These are phyloP conservation scores for Capitella teleta DNA, from an alignment of 1,140 invertebrate genomes.

Conservation along the genomic window DNA sequence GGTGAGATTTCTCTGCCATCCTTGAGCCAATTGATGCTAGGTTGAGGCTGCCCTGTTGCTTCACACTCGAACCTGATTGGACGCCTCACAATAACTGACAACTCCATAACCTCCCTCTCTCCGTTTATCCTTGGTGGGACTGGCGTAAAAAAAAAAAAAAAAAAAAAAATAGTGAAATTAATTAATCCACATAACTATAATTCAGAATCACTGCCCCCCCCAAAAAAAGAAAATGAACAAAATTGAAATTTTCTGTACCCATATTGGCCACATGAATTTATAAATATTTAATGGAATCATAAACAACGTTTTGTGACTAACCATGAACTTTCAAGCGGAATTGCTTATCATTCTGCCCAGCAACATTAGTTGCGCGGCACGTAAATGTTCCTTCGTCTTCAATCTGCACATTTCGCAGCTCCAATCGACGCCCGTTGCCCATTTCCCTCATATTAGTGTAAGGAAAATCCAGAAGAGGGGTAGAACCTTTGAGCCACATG, in stretches of 20 bases:
- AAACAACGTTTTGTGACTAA: no score
- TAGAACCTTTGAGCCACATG: conserved; percentile 36
- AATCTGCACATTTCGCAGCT: conserved; percentile 16
- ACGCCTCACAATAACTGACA: not conserved
- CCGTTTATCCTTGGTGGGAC: conserved; percentile 9
- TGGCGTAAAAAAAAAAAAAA: no score
- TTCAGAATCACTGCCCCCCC: no score
- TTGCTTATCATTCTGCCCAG: conserved; percentile 23
- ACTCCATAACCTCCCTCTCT: not conserved
- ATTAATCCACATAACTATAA: no score
- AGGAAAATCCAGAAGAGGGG: conserved; percentile 29
- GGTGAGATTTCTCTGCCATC: conserved; percentile 12
- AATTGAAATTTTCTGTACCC: no score
- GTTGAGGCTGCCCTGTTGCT: conserved; percentile 21
- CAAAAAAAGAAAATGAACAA: no score
- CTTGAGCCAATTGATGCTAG: conserved; percentile 23
- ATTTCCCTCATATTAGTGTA: conserved; percentile 18
- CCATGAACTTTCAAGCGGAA: conserved; percentile 24
- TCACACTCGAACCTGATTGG: conserved; percentile 7
- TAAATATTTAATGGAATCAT: no score
- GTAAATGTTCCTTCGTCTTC: conserved; percentile 30
- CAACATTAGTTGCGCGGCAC: conserved; percentile 35
- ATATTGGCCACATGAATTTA: no score
- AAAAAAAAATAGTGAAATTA: no score
- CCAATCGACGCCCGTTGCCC: conserved; percentile 10